These are phyloP conservation scores for Eucera pruinosa DNA, from an alignment of 2,888 invertebrate species.

Conservation along the genomic window DNA sequence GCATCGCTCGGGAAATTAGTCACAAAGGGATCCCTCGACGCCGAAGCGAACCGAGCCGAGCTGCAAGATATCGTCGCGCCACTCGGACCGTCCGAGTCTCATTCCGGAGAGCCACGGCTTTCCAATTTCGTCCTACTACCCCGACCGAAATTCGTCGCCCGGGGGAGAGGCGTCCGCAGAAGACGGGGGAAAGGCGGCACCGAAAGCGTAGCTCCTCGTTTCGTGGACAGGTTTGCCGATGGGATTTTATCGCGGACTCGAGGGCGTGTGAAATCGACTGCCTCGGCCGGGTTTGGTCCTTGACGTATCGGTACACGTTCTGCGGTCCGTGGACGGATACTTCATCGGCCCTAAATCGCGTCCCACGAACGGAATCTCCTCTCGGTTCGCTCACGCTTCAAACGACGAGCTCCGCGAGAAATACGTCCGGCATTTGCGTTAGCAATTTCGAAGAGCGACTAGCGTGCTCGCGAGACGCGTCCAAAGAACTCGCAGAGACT, in stretches of 20 bases:
- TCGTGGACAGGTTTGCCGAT: slow-evolving; percentile 45
- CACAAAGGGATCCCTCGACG: slow-evolving; percentile 47
- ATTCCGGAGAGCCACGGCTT: slow-evolving; percentile 53
- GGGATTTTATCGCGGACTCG: slow-evolving; percentile 48
- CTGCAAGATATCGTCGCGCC: slow-evolving; percentile 21
- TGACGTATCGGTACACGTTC: slow-evolving; percentile 73
- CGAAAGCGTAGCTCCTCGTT: too few relatives aligned
- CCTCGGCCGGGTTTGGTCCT: slow-evolving; percentile 20
- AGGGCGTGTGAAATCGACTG: slow-evolving; percentile 39
- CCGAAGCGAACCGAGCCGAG: too few relatives aligned
- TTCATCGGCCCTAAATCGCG: slow-evolving; percentile 64
- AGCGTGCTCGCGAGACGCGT: too few relatives aligned
- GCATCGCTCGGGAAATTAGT: slow-evolving; percentile 53
- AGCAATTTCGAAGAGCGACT: too few relatives aligned
- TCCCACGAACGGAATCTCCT: too few relatives aligned
- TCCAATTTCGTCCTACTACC: slow-evolving; percentile 43
- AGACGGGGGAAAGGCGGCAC: slow-evolving; percentile 1
- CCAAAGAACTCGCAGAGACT: too few relatives aligned
- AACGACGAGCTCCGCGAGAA: too few relatives aligned
- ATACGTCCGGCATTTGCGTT: too few relatives aligned
- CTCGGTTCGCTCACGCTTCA: too few relatives aligned
- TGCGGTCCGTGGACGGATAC: slow-evolving; percentile 70
- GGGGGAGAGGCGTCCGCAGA: slow-evolving; percentile 29
- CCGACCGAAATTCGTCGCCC: slow-evolving; percentile 31
- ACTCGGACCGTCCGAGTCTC: slow-evolving; percentile 42